Percentiles rank a stretch among this genome's conserved stretches.
These are phyloP conservation scores for Apogon hyalosoma DNA, from an alignment of 2,797 vertebrate species.

Conservation along the genomic window DNA sequence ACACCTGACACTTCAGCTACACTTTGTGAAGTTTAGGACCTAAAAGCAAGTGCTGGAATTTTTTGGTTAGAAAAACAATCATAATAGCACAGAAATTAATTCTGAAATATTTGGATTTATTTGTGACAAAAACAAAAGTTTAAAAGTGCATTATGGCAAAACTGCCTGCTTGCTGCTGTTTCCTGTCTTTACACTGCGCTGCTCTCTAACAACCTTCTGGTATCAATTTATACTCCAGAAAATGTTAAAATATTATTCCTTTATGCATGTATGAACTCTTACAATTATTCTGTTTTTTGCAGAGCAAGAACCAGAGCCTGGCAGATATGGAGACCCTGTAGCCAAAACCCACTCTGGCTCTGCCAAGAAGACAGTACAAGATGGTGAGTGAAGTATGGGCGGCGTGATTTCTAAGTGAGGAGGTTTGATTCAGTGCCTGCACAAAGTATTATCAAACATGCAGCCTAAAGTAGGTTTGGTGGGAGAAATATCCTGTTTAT, in stretches of 20 bases:
- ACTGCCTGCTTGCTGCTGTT: too few relatives aligned
- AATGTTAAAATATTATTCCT: not conserved
- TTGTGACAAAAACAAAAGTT: not conserved
- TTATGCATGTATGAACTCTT: not conserved
- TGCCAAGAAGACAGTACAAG: slow-evolving; percentile 67
- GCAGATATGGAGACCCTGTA: slow-evolving; percentile 63
- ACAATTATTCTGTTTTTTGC: not conserved
- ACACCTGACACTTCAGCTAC: too few relatives aligned
- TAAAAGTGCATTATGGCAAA: not conserved
- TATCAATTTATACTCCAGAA: not conserved
- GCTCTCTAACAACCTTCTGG: too few relatives aligned
- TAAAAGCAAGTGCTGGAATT: not conserved
- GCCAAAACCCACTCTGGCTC: slow-evolving; percentile 60
- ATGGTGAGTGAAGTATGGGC: slow-evolving; percentile 70
- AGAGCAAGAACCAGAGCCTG: slow-evolving; percentile 70
- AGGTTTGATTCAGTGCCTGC: not conserved
- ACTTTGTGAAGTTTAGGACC: not conserved
- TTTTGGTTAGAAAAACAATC: too few relatives aligned
- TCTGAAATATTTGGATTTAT: not conserved
- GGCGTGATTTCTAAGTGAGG: slow-evolving; percentile 8
- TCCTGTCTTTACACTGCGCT: too few relatives aligned
- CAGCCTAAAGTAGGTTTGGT: not conserved
- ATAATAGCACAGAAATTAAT: too few relatives aligned
- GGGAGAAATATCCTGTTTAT: slow-evolving; percentile 4
- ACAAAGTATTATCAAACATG: slow-evolving; percentile 4